These are phyloP conservation scores for Mimumesa dahlbomi DNA, from an alignment of 2,888 invertebrate species.

Conservation along the genomic window DNA sequence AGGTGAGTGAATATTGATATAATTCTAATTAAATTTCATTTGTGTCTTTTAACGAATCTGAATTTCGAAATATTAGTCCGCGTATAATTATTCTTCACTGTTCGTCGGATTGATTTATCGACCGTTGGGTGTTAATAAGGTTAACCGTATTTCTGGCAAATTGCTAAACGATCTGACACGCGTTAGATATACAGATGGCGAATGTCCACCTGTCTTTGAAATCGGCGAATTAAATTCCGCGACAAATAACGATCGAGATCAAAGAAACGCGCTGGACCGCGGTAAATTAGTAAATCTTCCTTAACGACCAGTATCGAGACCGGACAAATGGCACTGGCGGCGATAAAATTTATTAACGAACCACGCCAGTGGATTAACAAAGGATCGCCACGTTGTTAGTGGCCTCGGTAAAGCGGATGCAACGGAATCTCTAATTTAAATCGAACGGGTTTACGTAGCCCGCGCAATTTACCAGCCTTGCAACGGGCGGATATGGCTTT, in stretches of 20 bases:
- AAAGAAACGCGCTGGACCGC: not conserved
- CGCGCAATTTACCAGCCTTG: conserved; percentile 12
- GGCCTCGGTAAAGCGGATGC: not conserved
- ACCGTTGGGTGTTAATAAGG: too few species aligned
- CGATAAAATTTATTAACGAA: not conserved
- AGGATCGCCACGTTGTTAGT: not conserved
- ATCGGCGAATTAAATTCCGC: not conserved
- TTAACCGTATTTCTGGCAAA: too few species aligned
- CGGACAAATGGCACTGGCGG: not conserved
- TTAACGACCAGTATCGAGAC: not conserved
- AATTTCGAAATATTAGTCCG: too few species aligned
- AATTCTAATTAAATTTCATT: not conserved
- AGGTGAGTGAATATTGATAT: conserved; percentile 80
- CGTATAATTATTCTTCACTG: too few species aligned
- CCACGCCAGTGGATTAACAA: not conserved
- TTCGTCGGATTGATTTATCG: too few species aligned
- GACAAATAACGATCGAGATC: not conserved
- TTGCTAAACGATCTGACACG: too few species aligned
- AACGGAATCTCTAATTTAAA: conserved; percentile 18
- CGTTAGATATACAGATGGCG: too few species aligned
- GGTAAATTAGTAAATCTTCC: too few species aligned
- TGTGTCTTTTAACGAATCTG: too few species aligned
- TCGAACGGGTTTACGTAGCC: not conserved
- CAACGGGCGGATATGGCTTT: conserved; percentile 22
- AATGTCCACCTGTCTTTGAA: not conserved